phyloP scores from a whole-genome alignment of 2,797 vertebrate species.

The Anisognathus igniventris region DNA sequence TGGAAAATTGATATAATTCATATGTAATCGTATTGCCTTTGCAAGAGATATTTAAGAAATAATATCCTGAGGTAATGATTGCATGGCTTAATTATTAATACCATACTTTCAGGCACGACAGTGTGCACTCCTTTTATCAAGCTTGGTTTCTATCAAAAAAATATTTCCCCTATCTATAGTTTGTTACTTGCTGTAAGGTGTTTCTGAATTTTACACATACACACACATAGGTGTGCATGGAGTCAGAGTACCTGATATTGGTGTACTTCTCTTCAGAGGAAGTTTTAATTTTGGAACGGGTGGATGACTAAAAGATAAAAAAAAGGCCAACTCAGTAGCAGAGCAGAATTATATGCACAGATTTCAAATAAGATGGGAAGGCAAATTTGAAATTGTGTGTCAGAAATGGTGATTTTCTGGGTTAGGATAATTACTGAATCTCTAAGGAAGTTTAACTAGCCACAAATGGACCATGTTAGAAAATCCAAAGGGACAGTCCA shows the following conservation, averaged over 20 bases:
- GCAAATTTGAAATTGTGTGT: neutral
- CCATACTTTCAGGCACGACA: conserved; percentile 55
- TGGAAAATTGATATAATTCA: conserved; percentile 84
- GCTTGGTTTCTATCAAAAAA: conserved; percentile 51
- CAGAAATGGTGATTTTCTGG: neutral
- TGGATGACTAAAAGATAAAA: neutral
- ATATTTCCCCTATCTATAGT: conserved; percentile 15
- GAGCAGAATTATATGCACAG: neutral
- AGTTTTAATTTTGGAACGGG: neutral
- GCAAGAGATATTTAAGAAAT: conserved; percentile 83
- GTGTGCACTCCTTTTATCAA: conserved; percentile 32
- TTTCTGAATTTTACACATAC: neutral
- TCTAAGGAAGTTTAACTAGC: neutral
- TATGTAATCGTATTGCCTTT: conserved; percentile 83
- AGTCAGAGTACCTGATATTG: neutral
- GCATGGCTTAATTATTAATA: conserved; percentile 80
- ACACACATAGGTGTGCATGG: fast-evolving
- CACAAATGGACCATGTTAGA: neutral
- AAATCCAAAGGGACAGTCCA: neutral
- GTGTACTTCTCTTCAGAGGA: neutral
- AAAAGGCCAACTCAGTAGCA: neutral
- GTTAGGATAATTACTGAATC: neutral
- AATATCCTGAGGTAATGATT: conserved; percentile 82
- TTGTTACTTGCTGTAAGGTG: neutral
- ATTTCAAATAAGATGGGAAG: neutral